These are phyloP conservation scores for Pygmarrhopalites habei DNA, from an alignment of 1,140 invertebrate genomes.

Conservation along the genomic window DNA sequence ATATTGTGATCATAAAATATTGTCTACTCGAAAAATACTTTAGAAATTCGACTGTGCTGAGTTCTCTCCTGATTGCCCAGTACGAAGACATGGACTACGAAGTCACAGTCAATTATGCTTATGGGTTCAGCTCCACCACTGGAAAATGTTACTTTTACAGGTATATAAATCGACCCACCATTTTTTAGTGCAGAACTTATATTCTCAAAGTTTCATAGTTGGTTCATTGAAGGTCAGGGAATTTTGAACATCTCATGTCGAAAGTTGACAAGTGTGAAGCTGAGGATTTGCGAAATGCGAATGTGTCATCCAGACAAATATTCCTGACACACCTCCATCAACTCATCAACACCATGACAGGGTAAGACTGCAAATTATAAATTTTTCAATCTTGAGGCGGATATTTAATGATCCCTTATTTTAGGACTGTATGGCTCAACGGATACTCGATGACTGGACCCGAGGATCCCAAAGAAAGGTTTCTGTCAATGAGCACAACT, in stretches of 20 bases:
- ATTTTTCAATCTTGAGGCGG: background rate
- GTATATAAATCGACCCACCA: no score
- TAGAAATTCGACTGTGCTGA: background rate
- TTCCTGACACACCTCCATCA: background rate
- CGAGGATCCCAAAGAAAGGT: background rate
- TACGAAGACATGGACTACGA: background rate
- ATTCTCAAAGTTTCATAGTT: no score
- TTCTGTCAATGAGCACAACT: no score
- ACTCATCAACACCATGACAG: background rate
- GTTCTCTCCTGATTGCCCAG: background rate
- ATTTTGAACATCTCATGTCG: background rate
- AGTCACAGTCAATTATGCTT: background rate
- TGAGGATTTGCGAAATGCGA: background rate
- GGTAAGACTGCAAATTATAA: background rate
- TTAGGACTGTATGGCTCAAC: background rate
- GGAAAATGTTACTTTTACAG: conserved; percentile 9
- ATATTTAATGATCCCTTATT: background rate
- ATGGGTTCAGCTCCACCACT: background rate
- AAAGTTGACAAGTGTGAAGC: background rate
- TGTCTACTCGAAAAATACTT: background rate
- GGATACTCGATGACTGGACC: background rate
- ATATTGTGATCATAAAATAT: background rate
- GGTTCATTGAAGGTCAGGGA: no score
- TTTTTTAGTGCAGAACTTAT: no score
- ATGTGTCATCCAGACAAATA: background rate